These are phyloP conservation scores for Trogon melanurus DNA, from an alignment of 2,113 vertebrate species.

Conservation along the genomic window DNA sequence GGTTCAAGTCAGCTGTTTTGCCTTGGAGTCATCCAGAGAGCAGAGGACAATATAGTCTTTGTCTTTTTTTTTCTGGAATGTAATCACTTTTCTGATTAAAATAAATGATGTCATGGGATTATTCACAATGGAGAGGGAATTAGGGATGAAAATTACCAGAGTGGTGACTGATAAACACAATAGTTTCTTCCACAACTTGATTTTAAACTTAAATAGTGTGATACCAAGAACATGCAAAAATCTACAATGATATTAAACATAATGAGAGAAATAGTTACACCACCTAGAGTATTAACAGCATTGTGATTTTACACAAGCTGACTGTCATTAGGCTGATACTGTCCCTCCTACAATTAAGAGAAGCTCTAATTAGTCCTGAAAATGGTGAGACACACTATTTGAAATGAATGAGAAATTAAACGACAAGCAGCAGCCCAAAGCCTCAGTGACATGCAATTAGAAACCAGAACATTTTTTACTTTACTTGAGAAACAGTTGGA, in stretches of 20 bases:
- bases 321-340: constrained; percentile 39
- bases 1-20: neutral
- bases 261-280: neutral
- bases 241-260: neutral
- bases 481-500: neutral
- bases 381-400: constrained; percentile 9
- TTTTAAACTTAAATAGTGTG: constrained; percentile 28
- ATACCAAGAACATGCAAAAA: constrained; percentile 50
- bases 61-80: neutral
- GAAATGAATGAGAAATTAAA: constrained; percentile 40
- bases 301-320: constrained; percentile 32
- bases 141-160: neutral
- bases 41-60: neutral
- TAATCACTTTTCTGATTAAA: no score
- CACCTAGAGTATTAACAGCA: neutral
- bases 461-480: neutral
- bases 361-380: constrained; percentile 50
- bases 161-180: neutral
- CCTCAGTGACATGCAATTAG: neutral
- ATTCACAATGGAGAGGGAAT: neutral
- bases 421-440: neutral
- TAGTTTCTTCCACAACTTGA: neutral
- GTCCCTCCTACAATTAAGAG: constrained; percentile 37
- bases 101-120: no score
- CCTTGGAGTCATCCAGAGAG: neutral